Percentiles rank a stretch among this genome's conserved stretches.
phyloP scores from a whole-genome alignment of 2,888 invertebrate species.

The Agrilus biguttatus region DNA sequence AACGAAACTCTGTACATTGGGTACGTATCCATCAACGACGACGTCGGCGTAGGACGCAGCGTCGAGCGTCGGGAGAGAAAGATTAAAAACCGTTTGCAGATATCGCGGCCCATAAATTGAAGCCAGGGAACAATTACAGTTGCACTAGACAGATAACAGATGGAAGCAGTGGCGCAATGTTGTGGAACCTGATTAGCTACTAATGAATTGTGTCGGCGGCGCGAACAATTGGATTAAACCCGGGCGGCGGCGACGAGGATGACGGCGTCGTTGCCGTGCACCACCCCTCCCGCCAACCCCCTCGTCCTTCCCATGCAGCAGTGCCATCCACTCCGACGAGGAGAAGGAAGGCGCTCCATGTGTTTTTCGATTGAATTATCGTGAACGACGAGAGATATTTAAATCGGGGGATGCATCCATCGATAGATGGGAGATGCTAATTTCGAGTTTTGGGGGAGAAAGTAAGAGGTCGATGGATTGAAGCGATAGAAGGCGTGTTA shows the following conservation, averaged over 20 bases:
- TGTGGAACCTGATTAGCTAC: conserved; percentile 29
- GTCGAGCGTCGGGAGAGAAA: no score
- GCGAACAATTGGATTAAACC: conserved; percentile 26
- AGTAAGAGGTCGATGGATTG: background rate
- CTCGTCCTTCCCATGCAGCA: background rate
- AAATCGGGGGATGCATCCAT: conserved; percentile 13
- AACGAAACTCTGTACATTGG: no score
- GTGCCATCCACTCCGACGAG: conserved; percentile 6
- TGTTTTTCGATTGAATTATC: conserved; percentile 25
- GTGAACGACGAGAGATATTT: conserved; percentile 18
- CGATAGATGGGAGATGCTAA: no score
- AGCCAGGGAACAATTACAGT: conserved; percentile 20
- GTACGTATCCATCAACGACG: no score
- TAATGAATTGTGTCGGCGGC: conserved; percentile 26
- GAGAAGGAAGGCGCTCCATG: conserved; percentile 16
- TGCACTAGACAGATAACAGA: conserved; percentile 24
- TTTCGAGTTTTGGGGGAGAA: no score
- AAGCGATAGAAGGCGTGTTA: no score
- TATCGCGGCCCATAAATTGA: conserved; percentile 20
- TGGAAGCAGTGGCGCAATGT: conserved; percentile 22
- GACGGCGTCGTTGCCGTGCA: conserved; percentile 9
- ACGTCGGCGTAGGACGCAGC: no score
- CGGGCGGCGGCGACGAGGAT: no score
- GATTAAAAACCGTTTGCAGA: background rate
- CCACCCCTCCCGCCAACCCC: background rate